Evolutionary conservation across 2,888 invertebrate genomes (phyloP).

Genomic region (Machimus rusticus): DNA sequence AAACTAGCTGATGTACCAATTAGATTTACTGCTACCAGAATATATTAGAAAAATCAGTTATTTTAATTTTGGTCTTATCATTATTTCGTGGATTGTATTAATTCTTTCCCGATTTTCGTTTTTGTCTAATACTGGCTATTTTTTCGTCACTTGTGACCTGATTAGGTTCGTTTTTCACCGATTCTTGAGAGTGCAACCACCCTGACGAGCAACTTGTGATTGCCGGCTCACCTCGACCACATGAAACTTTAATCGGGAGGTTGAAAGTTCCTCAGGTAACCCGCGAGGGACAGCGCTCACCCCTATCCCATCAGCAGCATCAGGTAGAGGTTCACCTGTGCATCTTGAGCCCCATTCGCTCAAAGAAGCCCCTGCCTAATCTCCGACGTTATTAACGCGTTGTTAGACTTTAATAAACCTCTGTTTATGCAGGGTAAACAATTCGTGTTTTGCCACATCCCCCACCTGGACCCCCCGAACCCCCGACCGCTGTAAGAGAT

Average conservation of each 20-base stretch:
- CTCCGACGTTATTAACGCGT: slow-evolving; percentile 21
- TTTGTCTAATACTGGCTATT: neutral
- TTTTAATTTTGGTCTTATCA: too few species aligned
- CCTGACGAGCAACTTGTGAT: neutral
- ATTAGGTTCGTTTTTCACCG: neutral
- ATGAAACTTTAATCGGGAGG: neutral
- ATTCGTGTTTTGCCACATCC: slow-evolving; percentile 18
- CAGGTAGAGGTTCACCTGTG: neutral
- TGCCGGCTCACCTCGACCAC: neutral
- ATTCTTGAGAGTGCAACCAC: neutral
- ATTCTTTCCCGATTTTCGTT: too few species aligned
- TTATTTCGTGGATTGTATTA: too few species aligned
- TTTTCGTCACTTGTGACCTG: neutral
- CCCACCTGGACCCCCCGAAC: neutral
- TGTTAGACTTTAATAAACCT: slow-evolving; percentile 36
- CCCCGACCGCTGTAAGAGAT: slow-evolving; percentile 3
- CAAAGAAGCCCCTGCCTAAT: slow-evolving; percentile 8
- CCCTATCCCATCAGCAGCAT: neutral
- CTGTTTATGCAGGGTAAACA: slow-evolving; percentile 33
- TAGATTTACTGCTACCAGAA: too few species aligned
- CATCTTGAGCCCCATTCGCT: neutral
- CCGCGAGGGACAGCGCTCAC: neutral
- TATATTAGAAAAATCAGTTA: too few species aligned
- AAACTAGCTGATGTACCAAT: too few species aligned
- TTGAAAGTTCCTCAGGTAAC: neutral